A percentile compares a stretch with the other conserved stretches of the same genome.
Evolutionary conservation across 2,797 vertebrate genomes (phyloP).

Genomic region (Muraenolepis orangiensis): DNA sequence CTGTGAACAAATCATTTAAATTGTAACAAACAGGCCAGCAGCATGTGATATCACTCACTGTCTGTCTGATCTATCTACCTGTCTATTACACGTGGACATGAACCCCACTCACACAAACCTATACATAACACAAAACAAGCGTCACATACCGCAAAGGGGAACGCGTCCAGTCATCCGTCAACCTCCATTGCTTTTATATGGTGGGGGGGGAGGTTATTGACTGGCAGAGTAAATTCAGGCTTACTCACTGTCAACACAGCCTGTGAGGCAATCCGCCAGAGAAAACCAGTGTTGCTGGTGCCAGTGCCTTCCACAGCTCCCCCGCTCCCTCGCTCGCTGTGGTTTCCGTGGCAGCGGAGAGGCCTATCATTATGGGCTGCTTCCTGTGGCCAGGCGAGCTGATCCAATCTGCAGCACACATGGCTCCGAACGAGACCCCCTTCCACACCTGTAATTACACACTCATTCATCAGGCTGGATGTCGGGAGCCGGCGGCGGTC

Average conservation of each 20-base stretch:
- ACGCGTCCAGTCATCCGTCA: conserved; percentile 59
- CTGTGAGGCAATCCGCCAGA: conserved; percentile 65
- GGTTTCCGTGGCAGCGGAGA: conserved; percentile 60
- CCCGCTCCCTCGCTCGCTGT: conserved; percentile 63
- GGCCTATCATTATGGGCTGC: conserved; percentile 68
- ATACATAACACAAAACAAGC: conserved; percentile 42
- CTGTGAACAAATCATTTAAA: background rate
- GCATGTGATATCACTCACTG: background rate
- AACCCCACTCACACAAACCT: conserved; percentile 23
- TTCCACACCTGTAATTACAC: conserved; percentile 37
- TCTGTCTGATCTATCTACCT: background rate
- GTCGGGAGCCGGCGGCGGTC: no score
- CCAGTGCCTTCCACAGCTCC: conserved; percentile 66
- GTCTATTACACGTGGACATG: no score
- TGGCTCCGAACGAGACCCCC: conserved; percentile 33
- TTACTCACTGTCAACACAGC: conserved; percentile 70
- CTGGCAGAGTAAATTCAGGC: conserved; percentile 68
- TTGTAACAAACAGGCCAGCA: background rate
- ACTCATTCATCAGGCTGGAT: conserved; percentile 44
- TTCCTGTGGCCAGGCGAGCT: conserved; percentile 58
- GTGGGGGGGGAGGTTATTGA: conserved; percentile 59
- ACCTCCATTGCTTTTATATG: conserved; percentile 53
- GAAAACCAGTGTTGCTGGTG: conserved; percentile 61
- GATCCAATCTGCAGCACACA: conserved; percentile 35
- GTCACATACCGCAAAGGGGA: conserved; percentile 47